These are phyloP conservation scores for Oscheius onirici DNA, from an alignment of 2,888 invertebrate genomes.

Conservation along the genomic window DNA sequence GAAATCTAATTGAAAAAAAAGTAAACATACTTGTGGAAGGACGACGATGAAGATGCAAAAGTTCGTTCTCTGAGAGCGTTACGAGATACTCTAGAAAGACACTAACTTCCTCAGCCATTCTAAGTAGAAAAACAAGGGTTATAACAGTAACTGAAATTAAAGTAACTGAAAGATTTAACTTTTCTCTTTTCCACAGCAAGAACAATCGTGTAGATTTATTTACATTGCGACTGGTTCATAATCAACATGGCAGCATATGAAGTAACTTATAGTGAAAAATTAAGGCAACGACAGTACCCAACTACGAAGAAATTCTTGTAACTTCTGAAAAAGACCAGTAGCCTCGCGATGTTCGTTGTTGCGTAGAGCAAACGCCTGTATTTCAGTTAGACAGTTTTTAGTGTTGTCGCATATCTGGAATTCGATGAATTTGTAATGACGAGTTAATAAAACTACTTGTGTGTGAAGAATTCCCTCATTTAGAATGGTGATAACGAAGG, in stretches of 20 bases:
- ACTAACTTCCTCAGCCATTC: conserved; percentile 15
- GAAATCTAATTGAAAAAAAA: conserved; percentile 5
- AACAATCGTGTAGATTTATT: neutral
- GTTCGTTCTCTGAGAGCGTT: conserved; percentile 38
- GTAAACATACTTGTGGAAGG: conserved; percentile 46
- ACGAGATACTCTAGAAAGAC: conserved; percentile 60
- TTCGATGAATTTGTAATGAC: neutral
- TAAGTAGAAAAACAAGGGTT: too few relatives aligned
- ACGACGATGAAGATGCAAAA: conserved; percentile 46
- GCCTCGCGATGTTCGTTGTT: conserved; percentile 22
- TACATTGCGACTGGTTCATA: neutral
- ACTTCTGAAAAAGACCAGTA: conserved; percentile 18
- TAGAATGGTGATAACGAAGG: conserved; percentile 25
- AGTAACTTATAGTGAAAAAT: neutral
- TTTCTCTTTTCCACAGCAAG: neutral
- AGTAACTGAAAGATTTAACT: too few relatives aligned
- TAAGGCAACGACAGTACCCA: neutral
- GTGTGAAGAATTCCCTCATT: neutral
- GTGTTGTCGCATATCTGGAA: neutral
- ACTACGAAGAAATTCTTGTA: conserved; percentile 9
- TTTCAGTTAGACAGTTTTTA: neutral
- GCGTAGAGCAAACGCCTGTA: conserved; percentile 17
- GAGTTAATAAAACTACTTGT: neutral
- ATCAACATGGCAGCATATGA: neutral
- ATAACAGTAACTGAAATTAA: too few relatives aligned